Evolutionary conservation across 2,113 vertebrate genomes (phyloP).

Genomic region (Phylloscopus trochiloides): DNA sequence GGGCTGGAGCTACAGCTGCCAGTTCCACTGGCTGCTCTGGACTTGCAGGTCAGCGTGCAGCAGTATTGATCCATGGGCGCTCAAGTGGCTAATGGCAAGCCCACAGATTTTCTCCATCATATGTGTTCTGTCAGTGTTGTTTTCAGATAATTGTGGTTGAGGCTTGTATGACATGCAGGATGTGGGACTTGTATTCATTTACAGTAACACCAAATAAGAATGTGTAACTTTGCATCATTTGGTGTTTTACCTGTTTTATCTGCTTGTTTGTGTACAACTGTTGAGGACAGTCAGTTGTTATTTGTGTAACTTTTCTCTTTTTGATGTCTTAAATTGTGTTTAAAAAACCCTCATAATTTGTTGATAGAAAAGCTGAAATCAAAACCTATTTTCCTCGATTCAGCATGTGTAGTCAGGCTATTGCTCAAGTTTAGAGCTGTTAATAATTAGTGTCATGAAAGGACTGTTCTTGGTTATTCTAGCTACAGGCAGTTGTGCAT

Average conservation of each 20-base stretch:
- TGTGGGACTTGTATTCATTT: background rate
- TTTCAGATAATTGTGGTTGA: background rate
- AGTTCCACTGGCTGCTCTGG: background rate
- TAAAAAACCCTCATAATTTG: background rate
- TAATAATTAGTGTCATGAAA: background rate
- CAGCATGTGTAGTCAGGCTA: fast-evolving
- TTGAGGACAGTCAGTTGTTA: background rate
- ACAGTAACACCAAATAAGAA: background rate
- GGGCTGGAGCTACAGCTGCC: background rate
- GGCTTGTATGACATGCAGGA: background rate
- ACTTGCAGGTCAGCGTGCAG: fast-evolving
- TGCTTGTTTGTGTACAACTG: background rate
- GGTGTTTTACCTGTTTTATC: background rate
- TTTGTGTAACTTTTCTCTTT: background rate
- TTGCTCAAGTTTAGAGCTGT: background rate
- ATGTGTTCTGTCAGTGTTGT: background rate
- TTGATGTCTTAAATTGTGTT: background rate
- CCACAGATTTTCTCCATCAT: background rate
- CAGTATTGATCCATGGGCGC: background rate
- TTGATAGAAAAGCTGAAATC: background rate
- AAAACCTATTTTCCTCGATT: background rate
- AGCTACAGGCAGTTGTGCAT: background rate
- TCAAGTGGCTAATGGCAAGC: background rate
- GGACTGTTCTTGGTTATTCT: background rate
- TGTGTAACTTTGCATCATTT: background rate